Percentiles rank a stretch among this genome's conserved stretches.
Evolutionary conservation across 1,140 invertebrate species (phyloP).

Genomic region (Drosophila fuyamai): DNA sequence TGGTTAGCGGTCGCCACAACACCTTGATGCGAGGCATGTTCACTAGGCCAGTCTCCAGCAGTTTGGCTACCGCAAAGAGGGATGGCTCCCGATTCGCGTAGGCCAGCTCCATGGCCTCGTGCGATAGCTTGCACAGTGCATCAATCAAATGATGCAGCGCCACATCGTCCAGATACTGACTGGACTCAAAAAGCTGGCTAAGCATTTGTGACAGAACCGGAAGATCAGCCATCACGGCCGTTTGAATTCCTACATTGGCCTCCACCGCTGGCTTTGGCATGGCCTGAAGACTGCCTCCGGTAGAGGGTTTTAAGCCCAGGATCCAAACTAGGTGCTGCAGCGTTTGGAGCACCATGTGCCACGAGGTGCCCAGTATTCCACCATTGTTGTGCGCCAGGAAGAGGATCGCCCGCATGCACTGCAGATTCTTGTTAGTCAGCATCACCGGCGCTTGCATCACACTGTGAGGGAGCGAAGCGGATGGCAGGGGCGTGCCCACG

Average conservation of each 20-base stretch:
- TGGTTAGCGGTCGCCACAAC: constrained; percentile 98
- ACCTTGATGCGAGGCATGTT: constrained; percentile 97
- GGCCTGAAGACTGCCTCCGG: constrained; percentile 94
- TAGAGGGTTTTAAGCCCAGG: constrained; percentile 96
- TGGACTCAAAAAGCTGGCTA: constrained; percentile 96
- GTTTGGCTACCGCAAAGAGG: constrained; percentile 98
- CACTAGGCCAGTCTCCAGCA: constrained; percentile 97
- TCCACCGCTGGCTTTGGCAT: constrained; percentile 88
- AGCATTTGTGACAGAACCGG: constrained; percentile 97
- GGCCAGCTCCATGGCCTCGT: constrained; percentile 98
- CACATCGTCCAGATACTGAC: constrained; percentile 96
- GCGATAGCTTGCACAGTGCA: constrained; percentile 97
- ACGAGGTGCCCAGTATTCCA: constrained; percentile 95
- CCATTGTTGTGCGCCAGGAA: constrained; percentile 96
- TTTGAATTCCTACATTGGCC: constrained; percentile 96
- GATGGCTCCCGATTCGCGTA: constrained; percentile 98
- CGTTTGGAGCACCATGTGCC: constrained; percentile 98
- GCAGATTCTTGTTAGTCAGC: constrained; percentile 98
- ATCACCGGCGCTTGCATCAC: constrained; percentile 98
- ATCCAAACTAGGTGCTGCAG: constrained; percentile 99
- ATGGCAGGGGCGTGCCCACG: constrained; percentile 95
- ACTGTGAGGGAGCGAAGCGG: constrained; percentile 89
- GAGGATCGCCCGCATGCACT: constrained; percentile 96
- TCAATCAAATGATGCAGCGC: constrained; percentile 98
- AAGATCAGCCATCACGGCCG: constrained; percentile 97